These are phyloP conservation scores for Otocyon megalotis DNA, from an alignment of 2,113 vertebrate species.

Conservation along the genomic window DNA sequence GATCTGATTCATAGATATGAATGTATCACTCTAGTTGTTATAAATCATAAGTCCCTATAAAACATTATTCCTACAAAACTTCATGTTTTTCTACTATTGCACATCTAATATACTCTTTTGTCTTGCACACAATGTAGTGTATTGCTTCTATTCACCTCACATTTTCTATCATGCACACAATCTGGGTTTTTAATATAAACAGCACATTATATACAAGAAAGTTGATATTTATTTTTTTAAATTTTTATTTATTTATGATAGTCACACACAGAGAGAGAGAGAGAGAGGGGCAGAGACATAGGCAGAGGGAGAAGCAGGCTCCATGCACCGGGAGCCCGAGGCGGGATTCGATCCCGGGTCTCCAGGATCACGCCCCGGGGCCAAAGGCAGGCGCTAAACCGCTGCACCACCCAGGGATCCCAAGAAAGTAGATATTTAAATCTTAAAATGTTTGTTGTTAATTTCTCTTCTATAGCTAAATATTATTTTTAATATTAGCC, in stretches of 20 bases:
- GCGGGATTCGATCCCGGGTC: no score
- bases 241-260: no score
- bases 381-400: no score
- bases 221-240: background rate
- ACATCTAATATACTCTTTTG: background rate
- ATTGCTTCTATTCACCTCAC: background rate
- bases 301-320: no score
- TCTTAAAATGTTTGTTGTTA: background rate
- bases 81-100: background rate
- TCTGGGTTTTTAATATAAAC: background rate
- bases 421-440: background rate
- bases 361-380: no score
- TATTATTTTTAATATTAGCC: background rate
- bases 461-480: background rate
- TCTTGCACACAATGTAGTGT: background rate
- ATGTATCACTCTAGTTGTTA: background rate
- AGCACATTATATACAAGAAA: background rate
- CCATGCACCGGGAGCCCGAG: no score
- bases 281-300: no score
- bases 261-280: no score
- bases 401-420: no score
- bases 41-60: background rate
- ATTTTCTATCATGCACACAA: background rate
- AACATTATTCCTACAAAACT: background rate
- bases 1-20: background rate